Conservation (phyloP, 2,113 vertebrate species). For the Dolichotis patagonum region DNA sequence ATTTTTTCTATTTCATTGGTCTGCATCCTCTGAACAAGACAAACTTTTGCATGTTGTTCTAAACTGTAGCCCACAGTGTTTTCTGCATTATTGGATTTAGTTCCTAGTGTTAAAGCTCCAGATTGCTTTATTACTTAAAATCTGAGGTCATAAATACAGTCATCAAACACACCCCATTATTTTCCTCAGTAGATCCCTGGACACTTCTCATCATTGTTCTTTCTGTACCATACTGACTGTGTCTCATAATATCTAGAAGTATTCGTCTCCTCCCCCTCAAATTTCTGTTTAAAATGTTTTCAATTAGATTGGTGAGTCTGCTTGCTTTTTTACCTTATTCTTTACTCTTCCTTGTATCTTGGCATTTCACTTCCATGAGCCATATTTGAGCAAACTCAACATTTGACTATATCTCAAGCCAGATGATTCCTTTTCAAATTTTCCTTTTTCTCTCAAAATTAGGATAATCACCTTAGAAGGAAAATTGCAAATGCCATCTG, state of each 20-base stretch:
- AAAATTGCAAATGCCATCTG: neutral
- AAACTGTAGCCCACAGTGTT: constrained; percentile 29
- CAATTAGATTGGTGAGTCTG: constrained; percentile 14
- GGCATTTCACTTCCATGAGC: constrained; percentile 22
- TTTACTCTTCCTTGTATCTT: constrained; percentile 5
- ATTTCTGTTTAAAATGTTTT: constrained; percentile 53
- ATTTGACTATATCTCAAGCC: neutral
- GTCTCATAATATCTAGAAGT: constrained; percentile 27
- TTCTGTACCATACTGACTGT: neutral
- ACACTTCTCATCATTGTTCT: neutral
- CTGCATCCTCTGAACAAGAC: constrained; percentile 45
- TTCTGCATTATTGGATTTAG: neutral
- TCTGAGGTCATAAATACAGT: constrained; percentile 60
- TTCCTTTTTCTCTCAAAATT: constrained; percentile 53
- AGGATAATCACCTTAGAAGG: neutral
- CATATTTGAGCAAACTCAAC: constrained; percentile 21
- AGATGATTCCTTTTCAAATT: neutral
- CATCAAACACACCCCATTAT: constrained; percentile 57
- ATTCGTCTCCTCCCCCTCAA: constrained; percentile 4
- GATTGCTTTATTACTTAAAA: constrained; percentile 64
- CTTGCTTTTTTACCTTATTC: neutral
- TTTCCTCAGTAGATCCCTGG: constrained; percentile 63
- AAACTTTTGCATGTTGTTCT: constrained; percentile 36
- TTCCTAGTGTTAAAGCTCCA: constrained; percentile 47
- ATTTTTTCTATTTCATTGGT: constrained; percentile 17